Conservation (phyloP, 2,113 vertebrate species). For the Triplophysa rosa region DNA sequence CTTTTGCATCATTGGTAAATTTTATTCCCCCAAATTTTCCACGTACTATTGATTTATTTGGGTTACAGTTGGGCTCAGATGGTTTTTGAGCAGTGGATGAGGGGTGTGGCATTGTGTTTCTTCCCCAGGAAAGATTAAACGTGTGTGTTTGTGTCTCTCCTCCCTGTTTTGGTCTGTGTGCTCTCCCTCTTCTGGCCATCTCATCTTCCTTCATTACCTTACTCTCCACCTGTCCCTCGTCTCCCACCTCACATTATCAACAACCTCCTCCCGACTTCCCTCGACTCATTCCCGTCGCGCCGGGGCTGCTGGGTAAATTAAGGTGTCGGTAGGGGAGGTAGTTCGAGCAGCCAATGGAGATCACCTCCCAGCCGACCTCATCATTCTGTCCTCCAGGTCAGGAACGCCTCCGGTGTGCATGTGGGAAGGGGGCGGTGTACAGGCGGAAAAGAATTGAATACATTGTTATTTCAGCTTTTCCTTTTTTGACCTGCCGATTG, state of each 20-base stretch:
- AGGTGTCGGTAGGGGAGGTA: constrained; percentile 98
- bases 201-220: constrained; percentile 39
- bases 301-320: constrained; percentile 82
- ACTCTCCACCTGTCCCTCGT: constrained; percentile 33
- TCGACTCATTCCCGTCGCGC: constrained; percentile 45
- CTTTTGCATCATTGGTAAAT: not conserved
- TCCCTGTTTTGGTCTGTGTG: constrained; percentile 41
- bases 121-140: constrained; percentile 79
- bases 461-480: not conserved
- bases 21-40: not conserved
- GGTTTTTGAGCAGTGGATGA: constrained; percentile 81
- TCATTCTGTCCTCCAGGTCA: constrained; percentile 99
- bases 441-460: constrained; percentile 35
- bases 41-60: constrained; percentile 55
- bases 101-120: constrained; percentile 72
- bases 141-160: constrained; percentile 71
- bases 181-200: constrained; percentile 21
- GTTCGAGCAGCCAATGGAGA: constrained; percentile 98
- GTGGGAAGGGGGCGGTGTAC: constrained; percentile 66
- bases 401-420: constrained; percentile 70
- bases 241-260: constrained; percentile 57
- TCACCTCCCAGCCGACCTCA: constrained; percentile 98
- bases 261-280: constrained; percentile 71
- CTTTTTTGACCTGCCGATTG: constrained; percentile 17
- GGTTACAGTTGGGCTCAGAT: constrained; percentile 66